Evolutionary conservation across 2,797 vertebrate genomes (phyloP).

Genomic region (Pelobates cultripes): DNA sequence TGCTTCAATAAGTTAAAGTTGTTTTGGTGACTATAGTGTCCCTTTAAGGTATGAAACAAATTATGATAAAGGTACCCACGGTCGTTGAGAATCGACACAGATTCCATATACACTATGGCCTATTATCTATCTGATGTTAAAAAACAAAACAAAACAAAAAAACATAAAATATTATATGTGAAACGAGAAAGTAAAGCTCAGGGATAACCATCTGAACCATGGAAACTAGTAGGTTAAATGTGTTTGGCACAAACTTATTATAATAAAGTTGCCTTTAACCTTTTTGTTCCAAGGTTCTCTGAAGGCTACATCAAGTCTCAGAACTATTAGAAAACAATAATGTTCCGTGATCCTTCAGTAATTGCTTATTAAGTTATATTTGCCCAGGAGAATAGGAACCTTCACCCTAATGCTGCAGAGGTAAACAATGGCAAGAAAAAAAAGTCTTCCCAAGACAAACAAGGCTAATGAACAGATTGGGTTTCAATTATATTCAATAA

Average conservation of each 20-base stretch:
- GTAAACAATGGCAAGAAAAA: background rate
- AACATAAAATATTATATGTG: too few relatives aligned
- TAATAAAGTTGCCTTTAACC: background rate
- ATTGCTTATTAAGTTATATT: constrained; percentile 10
- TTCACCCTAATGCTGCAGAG: background rate
- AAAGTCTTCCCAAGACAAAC: background rate
- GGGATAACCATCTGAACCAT: too few relatives aligned
- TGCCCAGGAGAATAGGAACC: background rate
- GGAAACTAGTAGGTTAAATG: too few relatives aligned
- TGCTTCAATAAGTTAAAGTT: too few relatives aligned
- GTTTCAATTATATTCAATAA: background rate
- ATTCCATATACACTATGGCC: too few relatives aligned
- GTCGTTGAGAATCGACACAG: too few relatives aligned
- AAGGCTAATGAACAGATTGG: background rate
- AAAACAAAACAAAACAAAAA: background rate
- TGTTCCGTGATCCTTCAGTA: background rate
- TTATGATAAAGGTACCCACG: too few relatives aligned
- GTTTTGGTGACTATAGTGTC: too few relatives aligned
- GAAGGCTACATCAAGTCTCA: background rate
- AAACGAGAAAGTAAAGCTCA: too few relatives aligned
- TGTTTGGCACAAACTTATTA: too few relatives aligned
- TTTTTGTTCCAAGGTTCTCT: background rate
- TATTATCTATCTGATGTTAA: too few relatives aligned
- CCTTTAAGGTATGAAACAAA: too few relatives aligned
- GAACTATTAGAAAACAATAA: background rate